Conservation (phyloP, 2,113 vertebrate species). For the Bothrops jararaca region DNA sequence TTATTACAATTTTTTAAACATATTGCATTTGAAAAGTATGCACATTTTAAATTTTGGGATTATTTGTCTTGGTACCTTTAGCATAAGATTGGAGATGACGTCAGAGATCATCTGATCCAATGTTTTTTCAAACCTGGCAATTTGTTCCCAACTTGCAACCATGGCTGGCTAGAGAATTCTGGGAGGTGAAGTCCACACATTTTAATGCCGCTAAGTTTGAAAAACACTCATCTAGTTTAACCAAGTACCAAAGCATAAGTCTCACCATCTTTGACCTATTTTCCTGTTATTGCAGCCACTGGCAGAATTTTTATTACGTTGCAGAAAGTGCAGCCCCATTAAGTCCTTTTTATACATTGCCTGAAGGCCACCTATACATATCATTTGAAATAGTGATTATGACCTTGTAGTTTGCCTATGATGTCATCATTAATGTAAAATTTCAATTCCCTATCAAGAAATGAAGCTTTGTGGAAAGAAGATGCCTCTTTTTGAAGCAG, state of each 20-base stretch:
- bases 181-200: not conserved
- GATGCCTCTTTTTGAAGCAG: not conserved
- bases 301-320: conserved; percentile 23
- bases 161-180: not conserved
- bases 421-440: conserved; percentile 25
- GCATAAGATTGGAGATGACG: not conserved
- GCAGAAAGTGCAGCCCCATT: not conserved
- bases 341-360: not conserved
- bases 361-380: not conserved
- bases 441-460: not conserved
- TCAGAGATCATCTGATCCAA: not conserved
- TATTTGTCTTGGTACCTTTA: not conserved
- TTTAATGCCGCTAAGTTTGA: not conserved
- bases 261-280: not conserved
- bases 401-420: conserved; percentile 38
- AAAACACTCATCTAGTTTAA: not conserved
- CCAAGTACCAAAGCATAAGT: not conserved
- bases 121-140: not conserved
- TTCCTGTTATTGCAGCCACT: not conserved
- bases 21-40: not conserved
- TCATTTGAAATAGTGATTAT: conserved; percentile 13
- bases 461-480: not conserved
- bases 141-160: not conserved
- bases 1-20: not conserved
- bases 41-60: not conserved